Percentiles rank a stretch among this genome's conserved stretches.
phyloP scores from a whole-genome alignment of 2,113 vertebrate genomes.

The Podarcis raffonei region DNA sequence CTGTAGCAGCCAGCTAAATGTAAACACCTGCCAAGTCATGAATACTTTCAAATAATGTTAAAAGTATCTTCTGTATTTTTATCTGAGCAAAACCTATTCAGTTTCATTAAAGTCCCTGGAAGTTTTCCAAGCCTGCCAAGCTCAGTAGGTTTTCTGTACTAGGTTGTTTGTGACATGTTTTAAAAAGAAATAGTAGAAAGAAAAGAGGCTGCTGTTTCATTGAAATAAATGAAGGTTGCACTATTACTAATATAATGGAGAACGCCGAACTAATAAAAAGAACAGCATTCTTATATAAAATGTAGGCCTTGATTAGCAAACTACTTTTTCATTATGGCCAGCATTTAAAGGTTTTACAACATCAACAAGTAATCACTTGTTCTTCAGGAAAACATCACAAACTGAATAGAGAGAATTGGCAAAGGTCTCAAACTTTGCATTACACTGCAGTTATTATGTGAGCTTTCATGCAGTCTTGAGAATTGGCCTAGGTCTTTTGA shows the following conservation, averaged over 20 bases:
- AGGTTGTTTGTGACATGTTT: background rate
- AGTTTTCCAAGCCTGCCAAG: background rate
- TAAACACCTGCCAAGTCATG: background rate
- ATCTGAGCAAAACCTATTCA: background rate
- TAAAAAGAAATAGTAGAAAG: background rate
- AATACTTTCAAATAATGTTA: background rate
- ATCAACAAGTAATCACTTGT: background rate
- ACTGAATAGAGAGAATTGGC: background rate
- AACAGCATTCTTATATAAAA: background rate
- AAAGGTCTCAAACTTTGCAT: background rate
- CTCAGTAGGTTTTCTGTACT: background rate
- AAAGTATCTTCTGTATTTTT: background rate
- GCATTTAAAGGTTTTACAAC: background rate
- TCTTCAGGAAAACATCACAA: background rate
- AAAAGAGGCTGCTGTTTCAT: background rate
- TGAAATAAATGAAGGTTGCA: background rate
- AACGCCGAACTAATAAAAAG: background rate
- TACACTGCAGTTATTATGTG: background rate
- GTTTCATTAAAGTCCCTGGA: background rate
- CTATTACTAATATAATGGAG: background rate
- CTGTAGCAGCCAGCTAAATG: background rate
- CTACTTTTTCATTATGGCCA: background rate
- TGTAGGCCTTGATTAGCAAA: background rate
- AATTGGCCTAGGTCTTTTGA: background rate
- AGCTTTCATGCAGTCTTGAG: background rate